Evolutionary conservation across 2,113 vertebrate species (phyloP).

Genomic region (Zosterops hypoxanthus): DNA sequence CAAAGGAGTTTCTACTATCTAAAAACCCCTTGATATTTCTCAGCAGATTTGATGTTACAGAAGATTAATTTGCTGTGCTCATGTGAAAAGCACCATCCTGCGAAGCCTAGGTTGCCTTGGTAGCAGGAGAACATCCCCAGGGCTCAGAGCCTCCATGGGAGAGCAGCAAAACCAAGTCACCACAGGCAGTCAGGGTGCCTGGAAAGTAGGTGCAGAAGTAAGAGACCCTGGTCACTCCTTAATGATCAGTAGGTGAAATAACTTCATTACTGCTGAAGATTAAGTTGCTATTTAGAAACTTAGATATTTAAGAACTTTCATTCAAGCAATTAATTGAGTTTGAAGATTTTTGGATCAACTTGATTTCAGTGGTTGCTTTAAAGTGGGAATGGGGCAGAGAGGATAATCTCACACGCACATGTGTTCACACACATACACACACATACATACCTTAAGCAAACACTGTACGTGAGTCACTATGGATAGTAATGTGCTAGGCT

Average conservation of each 20-base stretch:
- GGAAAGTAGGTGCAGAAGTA: not conserved
- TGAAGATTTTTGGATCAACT: not conserved
- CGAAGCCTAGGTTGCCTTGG: conserved; percentile 20
- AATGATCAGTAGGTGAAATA: not conserved
- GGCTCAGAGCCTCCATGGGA: not conserved
- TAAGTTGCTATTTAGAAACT: not conserved
- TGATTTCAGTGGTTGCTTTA: conserved; percentile 14
- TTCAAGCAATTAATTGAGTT: not conserved
- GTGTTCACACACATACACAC: not conserved
- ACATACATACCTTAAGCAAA: not conserved
- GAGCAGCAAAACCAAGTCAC: conserved; percentile 33
- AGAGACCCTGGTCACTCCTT: not conserved
- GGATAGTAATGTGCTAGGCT: conserved; percentile 5
- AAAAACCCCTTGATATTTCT: not conserved
- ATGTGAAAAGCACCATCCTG: not conserved
- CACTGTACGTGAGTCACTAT: not conserved
- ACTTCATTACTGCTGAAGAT: not conserved
- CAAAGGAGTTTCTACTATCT: not conserved
- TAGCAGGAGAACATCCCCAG: conserved; percentile 39
- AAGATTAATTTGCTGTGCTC: not conserved
- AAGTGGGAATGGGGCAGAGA: not conserved
- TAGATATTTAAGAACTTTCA: not conserved
- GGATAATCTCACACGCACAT: fast-evolving
- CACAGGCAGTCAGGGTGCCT: fast-evolving
- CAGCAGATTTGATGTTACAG: not conserved